Base-by-base conservation (phyloP, 2,113 vertebrate genomes). In the Ameiurus melas region DNA sequence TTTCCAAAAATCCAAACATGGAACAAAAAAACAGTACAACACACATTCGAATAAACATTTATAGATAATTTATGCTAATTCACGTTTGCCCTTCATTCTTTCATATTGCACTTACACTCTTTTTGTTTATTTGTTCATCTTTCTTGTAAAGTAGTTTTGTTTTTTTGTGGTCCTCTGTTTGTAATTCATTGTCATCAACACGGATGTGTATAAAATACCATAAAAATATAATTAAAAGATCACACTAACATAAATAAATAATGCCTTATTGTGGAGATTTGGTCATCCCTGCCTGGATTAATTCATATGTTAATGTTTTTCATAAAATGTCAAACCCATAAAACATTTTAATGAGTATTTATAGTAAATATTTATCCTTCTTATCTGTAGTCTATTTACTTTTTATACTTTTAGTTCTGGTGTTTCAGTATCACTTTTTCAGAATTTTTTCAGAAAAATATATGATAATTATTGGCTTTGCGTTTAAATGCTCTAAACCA, bases 171-270 rank as follows among this genome's bases (percentile, higher is more conserved):
- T 6, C n/a, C 55, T 64, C 68, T 30, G 27, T 55, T 43, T 51
- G 62, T 57, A 53, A n/a, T 10, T 33, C 55, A 77, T 14, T 7
- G 13, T 79, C 73, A 53, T 78, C 25, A 75, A 93, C 90, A 93
- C 91, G 83, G 93, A 82, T 94, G 91, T 94, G 91, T 95, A 94
- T 95, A 94, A 79, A 79, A 78, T 51, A 27, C 17, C 75, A 27
- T n/a, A 33, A 58, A 60, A 10, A 25, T 25, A 20, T 36, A 17
- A 57, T 36, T 25, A 60, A 4, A 82, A 22, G 12, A 36, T 82
- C 19, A 82, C 57, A 14, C 4, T 36, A 25, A 25, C 86, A 92
- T 94, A 93, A 95, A 95, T 95, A 95, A 96, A 96, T 90, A 89
- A 33, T 81, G 62, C 89, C 93, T 94, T 91, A 91, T 95, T 94